Conservation (phyloP, 2,888 invertebrate genomes). For the Cetonia aurata region DNA sequence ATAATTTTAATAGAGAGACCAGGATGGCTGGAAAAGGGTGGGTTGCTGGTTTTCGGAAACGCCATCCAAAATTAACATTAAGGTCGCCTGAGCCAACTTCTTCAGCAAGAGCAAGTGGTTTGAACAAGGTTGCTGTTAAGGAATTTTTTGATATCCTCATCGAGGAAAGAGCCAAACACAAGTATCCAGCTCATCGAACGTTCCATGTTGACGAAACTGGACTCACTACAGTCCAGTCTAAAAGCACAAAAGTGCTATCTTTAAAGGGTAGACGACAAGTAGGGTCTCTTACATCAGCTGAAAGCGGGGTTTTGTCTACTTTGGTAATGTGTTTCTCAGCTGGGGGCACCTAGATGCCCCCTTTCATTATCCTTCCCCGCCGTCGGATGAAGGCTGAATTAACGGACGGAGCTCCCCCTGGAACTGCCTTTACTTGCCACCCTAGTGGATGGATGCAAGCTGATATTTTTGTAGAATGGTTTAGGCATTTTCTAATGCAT, state of each 20-base stretch:
- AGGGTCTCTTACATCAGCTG: constrained; percentile 9
- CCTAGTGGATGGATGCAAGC: constrained; percentile 57
- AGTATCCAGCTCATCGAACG: constrained; percentile 17
- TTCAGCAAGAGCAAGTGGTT: constrained; percentile 22
- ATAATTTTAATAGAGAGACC: constrained; percentile 13
- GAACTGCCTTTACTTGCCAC: constrained; percentile 50
- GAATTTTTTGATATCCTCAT: constrained; percentile 23
- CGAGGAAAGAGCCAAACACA: constrained; percentile 3
- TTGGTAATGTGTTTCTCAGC: constrained; percentile 45
- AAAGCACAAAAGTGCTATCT: constrained; percentile 7
- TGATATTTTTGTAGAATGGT: constrained; percentile 59
- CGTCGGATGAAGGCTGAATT: constrained; percentile 46
- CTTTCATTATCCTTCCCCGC: constrained; percentile 45
- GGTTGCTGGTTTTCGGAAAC: constrained; percentile 15
- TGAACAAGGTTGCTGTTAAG: constrained; percentile 13
- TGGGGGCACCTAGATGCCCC: constrained; percentile 45
- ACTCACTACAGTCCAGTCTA: constrained; percentile 18
- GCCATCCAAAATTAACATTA: constrained; percentile 28
- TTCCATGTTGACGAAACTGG: constrained; percentile 30
- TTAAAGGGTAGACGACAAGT: constrained; percentile 14
- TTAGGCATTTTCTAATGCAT: constrained; percentile 61
- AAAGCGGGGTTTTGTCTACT: neutral
- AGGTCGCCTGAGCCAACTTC: constrained; percentile 33
- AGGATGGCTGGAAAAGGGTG: constrained; percentile 13
- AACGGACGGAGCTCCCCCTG: constrained; percentile 57